Base-by-base conservation (phyloP, 2,888 invertebrate genomes). In the Laothoe populi region DNA sequence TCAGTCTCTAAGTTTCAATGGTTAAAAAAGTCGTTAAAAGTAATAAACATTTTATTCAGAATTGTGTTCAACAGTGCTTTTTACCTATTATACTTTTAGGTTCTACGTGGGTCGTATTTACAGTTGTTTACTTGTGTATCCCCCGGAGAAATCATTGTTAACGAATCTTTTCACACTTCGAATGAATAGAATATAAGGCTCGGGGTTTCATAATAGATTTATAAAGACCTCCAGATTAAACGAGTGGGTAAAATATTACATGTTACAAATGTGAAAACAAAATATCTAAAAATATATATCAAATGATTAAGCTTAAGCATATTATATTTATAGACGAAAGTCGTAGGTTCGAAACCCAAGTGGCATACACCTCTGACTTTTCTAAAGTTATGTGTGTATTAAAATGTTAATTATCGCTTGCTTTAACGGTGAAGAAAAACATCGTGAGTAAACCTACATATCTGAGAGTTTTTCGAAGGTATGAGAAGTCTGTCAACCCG, bases 131-230 rank as follows among this genome's bases (percentile, higher is more conserved):
- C 58, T 49, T 62, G 59, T 64, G 59, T 53, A 58, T 63, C 59
- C 73, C 49, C 66, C 8, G 64, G 76, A 69, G 73, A 75, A 78
- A 75, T 78, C 68, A 68, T 62, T 58, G 65, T 70, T 67, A 72
- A 69, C 68, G 63, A 63, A 67, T 66, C 64, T 67, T 70, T 70
- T 35, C 19, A 65, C 64, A 66, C 61, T 61, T 24, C 57, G 68
- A 74, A 70, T 71, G 61, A 70, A 73, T 66, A 66, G 60, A 67
- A 59, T 61, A 72, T 67, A 62, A 67, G 64, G 60, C 45, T 31
- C 59, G 26, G 44, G 24, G 19, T 42, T 53, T 40, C 60, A 58
- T 60, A 40, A 46, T 24, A 62, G 60, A 64, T 64, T 42, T 66
- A 63, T 60, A 59, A 16, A 38, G 49, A 62, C 61, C 63, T 61